Evolutionary conservation across 2,888 invertebrate genomes (phyloP), one percentile per base, ranked within the genome.

Genomic region (Leptinotarsa juncta): DNA sequence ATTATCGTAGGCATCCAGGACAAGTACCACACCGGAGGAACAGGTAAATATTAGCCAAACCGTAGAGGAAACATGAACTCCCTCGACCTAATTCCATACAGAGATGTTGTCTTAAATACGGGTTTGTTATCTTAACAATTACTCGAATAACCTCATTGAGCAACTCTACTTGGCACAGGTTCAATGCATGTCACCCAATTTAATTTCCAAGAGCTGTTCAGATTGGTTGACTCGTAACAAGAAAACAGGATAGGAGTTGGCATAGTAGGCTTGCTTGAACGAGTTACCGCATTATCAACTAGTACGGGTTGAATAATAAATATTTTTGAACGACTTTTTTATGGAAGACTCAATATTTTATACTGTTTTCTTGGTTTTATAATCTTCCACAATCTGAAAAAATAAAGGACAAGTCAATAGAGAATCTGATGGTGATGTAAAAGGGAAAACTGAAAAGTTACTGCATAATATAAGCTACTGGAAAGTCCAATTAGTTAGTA

Each of bases 171-270:
- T 74, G 74, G 74, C 74, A 57, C 49, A 65, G 74, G 74, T 74
- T 74, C 74, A 74, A 71, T 71, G 71, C 55, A 65, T 71, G 74
- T 74, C 74, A 74, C 71, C 71, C 65, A 68, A 71, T 74, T 74
- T 68, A 74, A 71, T 74, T 71, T 65, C 1, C 74, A 65, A 55
- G 51, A 62, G 55, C 14, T 68, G 26, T 62, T 62, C 62, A 26
- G 62, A 16, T 62, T 62, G 16, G 32, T 69, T 49, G 73, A 70
- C 69, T 67, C 65, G 18, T 18, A 57, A 57, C 26, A 62, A 32
- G 32, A 18, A 62, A 16, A 32, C 32, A 42, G n/a, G 32, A 32
- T 5, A 32, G 42, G 42, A 62, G n/a, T 62, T 62, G 26, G 42
- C 23, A 57, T 4, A 14, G 26, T 23, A 57, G 23, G 12, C 16